A percentile compares a stretch with the other conserved stretches of the same genome.
Conservation (phyloP, 2,888 invertebrate species). For the Osedax frankpressi region DNA sequence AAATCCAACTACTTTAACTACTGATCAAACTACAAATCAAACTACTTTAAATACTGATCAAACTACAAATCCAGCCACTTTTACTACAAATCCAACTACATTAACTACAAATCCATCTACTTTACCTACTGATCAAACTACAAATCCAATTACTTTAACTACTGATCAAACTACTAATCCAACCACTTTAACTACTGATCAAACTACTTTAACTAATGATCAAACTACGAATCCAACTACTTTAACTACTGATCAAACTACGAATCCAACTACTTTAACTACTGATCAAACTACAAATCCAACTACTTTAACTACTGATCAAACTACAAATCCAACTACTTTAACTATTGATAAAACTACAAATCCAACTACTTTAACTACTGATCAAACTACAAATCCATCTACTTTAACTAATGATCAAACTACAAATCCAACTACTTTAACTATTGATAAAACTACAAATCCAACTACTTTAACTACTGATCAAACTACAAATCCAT, state of each 20-base stretch:
- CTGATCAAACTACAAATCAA: background rate
- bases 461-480: background rate
- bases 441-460: background rate
- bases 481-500: background rate
- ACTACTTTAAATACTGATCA: background rate
- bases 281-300: background rate
- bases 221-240: background rate
- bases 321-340: background rate
- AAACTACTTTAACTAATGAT: background rate
- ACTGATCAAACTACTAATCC: background rate
- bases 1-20: background rate
- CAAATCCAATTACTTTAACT: background rate
- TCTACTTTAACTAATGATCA: background rate
- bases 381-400: background rate
- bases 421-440: background rate
- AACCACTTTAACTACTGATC: background rate
- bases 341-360: background rate
- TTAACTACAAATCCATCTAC: background rate
- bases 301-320: background rate
- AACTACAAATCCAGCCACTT: background rate
- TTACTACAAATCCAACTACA: background rate
- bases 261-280: background rate
- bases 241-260: background rate
- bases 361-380: background rate
- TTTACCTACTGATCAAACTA: background rate